Evolutionary conservation across 2,113 vertebrate genomes (phyloP).

Genomic region (Puntigrus tetrazona): DNA sequence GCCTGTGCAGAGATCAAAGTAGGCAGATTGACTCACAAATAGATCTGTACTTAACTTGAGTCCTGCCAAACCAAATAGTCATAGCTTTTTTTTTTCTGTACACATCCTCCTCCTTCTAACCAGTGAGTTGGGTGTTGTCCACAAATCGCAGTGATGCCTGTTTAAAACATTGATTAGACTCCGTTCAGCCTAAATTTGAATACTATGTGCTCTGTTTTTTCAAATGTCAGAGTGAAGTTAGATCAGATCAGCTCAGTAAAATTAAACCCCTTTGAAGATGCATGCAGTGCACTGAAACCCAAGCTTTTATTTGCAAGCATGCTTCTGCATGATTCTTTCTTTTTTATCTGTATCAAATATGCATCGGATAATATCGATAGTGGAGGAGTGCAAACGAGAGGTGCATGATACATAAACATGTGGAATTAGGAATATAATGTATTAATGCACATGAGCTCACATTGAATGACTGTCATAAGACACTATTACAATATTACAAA

Average conservation of each 20-base stretch:
- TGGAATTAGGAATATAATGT: not conserved
- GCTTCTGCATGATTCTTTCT: not conserved
- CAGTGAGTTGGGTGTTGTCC: not conserved
- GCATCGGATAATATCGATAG: not conserved
- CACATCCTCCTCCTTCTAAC: not conserved
- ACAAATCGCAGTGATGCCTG: not conserved
- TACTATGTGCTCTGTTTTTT: not conserved
- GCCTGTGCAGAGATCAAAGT: not conserved
- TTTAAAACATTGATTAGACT: not conserved
- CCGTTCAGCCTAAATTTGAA: not conserved
- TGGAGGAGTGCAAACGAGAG: not conserved
- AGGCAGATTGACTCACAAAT: conserved; percentile 20
- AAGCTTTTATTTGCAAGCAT: conserved; percentile 12
- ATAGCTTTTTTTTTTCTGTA: not conserved
- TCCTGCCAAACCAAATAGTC: conserved; percentile 3
- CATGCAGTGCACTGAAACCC: conserved; percentile 6
- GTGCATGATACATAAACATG: conserved; percentile 8
- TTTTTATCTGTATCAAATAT: conserved; percentile 23
- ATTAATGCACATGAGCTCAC: not conserved
- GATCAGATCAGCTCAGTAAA: not conserved
- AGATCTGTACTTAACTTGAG: not conserved
- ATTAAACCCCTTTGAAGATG: not conserved
- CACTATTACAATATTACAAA: not conserved
- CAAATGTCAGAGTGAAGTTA: not conserved
- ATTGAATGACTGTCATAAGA: not conserved